Evolutionary conservation across 2,797 vertebrate species (phyloP).

Genomic region (Pangasius djambal): DNA sequence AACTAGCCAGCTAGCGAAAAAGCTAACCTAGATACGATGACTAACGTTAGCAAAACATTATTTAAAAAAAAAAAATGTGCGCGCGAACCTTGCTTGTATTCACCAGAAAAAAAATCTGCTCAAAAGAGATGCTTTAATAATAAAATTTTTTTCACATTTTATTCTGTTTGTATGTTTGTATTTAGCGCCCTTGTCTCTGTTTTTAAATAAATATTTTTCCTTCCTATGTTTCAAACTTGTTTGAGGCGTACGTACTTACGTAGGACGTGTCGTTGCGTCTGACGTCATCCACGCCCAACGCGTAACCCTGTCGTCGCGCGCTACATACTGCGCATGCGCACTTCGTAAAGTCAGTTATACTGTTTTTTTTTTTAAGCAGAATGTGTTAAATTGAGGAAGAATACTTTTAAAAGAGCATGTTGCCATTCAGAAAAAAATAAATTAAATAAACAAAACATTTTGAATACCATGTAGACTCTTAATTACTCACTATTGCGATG

Average conservation of each 20-base stretch:
- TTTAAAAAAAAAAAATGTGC: conserved; percentile 61
- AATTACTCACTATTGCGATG: neutral
- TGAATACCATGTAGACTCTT: neutral
- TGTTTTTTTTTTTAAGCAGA: neutral
- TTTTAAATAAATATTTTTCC: conserved; percentile 78
- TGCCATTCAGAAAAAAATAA: neutral
- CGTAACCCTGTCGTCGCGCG: neutral
- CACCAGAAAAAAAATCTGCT: conserved; percentile 45
- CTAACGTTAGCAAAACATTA: conserved; percentile 59
- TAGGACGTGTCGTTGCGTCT: conserved; percentile 53
- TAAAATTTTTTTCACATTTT: conserved; percentile 73
- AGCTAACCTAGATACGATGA: conserved; percentile 39
- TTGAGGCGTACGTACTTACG: conserved; percentile 60
- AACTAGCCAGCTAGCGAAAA: conserved; percentile 48
- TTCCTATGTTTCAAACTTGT: conserved; percentile 75
- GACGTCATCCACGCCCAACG: conserved; percentile 25
- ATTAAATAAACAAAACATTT: neutral
- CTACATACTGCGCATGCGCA: neutral
- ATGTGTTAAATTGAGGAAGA: neutral
- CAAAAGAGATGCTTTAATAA: conserved; percentile 66
- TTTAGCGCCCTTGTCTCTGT: conserved; percentile 79
- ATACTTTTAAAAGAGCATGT: too few relatives aligned
- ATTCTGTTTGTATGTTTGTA: conserved; percentile 75
- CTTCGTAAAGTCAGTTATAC: neutral
- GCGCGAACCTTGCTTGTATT: conserved; percentile 69